Conservation (phyloP, 2,888 invertebrate species). For the Bimastos eiseni region DNA sequence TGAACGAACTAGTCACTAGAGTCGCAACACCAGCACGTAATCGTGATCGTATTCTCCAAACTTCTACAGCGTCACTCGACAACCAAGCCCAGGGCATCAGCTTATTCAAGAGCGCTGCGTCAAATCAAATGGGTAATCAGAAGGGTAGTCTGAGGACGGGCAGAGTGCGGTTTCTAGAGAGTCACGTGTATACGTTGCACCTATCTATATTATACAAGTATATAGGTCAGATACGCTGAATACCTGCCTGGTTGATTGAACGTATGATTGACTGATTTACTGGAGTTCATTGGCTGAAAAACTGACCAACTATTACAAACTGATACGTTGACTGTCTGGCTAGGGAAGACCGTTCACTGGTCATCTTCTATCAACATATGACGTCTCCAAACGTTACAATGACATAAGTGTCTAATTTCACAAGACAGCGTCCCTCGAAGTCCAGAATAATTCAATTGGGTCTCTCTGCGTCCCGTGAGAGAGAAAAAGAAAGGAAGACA, state of each 20-base stretch:
- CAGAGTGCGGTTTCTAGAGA: too few species aligned
- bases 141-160: too few species aligned
- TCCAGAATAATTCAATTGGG: not conserved
- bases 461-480: not conserved
- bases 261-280: not conserved
- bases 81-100: too few species aligned
- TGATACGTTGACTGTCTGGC: not conserved
- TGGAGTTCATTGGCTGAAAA: not conserved
- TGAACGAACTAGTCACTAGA: not conserved
- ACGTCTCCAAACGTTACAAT: too few species aligned
- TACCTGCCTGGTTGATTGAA: not conserved
- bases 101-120: too few species aligned
- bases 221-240: not conserved
- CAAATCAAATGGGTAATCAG: too few species aligned
- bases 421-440: not conserved
- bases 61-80: too few species aligned
- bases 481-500: too few species aligned
- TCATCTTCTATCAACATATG: not conserved
- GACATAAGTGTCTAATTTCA: not conserved
- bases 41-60: too few species aligned
- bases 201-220: too few species aligned
- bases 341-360: not conserved
- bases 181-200: too few species aligned
- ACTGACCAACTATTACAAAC: not conserved
- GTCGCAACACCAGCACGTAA: not conserved